phyloP scores from a whole-genome alignment of 2,797 vertebrate species.

The Rhyacichthys aspro region DNA sequence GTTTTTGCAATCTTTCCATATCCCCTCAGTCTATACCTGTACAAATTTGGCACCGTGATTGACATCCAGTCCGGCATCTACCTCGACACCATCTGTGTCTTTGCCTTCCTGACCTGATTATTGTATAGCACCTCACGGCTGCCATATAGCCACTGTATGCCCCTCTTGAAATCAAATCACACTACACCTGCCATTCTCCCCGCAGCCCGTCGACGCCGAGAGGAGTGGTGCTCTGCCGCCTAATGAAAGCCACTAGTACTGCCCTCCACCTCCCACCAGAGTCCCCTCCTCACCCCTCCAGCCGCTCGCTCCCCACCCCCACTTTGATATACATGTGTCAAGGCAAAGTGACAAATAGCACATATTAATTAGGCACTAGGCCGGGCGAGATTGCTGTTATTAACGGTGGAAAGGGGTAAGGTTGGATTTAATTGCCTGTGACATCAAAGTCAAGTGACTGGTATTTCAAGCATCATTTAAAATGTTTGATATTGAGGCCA shows the following conservation, averaged over 20 bases:
- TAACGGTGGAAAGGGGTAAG: constrained; percentile 95
- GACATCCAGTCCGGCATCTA: constrained; percentile 10
- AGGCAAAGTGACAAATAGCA: constrained; percentile 99
- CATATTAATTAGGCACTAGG: constrained; percentile 99
- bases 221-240: constrained; percentile 78
- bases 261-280: constrained; percentile 38
- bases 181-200: constrained; percentile 45
- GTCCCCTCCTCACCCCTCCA: constrained; percentile 55
- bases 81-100: neutral
- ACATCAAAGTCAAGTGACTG: constrained; percentile 99
- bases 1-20: neutral
- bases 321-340: constrained; percentile 99
- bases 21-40: constrained; percentile 1
- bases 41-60: neutral
- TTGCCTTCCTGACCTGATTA: constrained; percentile 5
- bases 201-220: constrained; percentile 11
- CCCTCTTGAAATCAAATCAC: constrained; percentile 26
- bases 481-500: constrained; percentile 99
- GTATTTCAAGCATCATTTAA: constrained; percentile 99
- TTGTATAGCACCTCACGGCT: constrained; percentile 3
- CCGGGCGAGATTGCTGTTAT: constrained; percentile 99
- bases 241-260: constrained; percentile 84
- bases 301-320: constrained; percentile 73
- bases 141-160: neutral
- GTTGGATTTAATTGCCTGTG: constrained; percentile 99